phyloP scores from a whole-genome alignment of 2,797 vertebrate genomes.

The Periophthalmus magnuspinnatus region DNA sequence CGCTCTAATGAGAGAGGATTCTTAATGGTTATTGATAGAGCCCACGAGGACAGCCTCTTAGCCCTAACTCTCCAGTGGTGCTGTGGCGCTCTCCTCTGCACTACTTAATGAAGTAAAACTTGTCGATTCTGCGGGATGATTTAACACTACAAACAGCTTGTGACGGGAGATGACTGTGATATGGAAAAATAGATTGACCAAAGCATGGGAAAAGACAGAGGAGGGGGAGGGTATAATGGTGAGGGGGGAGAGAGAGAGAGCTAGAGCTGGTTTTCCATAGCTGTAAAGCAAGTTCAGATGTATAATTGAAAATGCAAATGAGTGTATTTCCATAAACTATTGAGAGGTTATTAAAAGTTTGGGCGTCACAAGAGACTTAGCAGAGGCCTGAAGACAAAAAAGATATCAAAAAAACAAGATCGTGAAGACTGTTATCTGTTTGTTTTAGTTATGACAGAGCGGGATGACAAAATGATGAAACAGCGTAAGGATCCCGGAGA shows the following conservation, averaged over 20 bases:
- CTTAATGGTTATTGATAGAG: constrained; percentile 75
- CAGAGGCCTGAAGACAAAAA: not conserved
- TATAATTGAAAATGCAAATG: constrained; percentile 9
- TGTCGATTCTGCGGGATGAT: constrained; percentile 55
- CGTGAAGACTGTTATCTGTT: too few species aligned
- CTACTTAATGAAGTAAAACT: constrained; percentile 67
- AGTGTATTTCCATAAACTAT: constrained; percentile 3
- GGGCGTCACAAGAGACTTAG: not conserved
- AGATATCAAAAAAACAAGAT: constrained; percentile 11
- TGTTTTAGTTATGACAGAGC: too few species aligned
- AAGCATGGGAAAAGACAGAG: not conserved
- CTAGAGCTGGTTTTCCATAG: not conserved
- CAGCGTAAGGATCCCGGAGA: too few species aligned
- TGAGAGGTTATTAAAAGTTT: constrained; percentile 3
- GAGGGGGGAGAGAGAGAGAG: not conserved
- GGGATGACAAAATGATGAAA: too few species aligned
- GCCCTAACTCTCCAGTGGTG: constrained; percentile 41
- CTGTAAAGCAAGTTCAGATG: not conserved
- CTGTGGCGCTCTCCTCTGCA: constrained; percentile 42
- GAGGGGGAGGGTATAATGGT: constrained; percentile 13
- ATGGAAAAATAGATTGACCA: constrained; percentile 27
- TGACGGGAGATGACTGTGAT: constrained; percentile 22
- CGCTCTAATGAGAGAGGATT: constrained; percentile 66
- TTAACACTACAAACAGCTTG: constrained; percentile 62
- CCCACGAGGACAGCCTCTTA: constrained; percentile 55